Base-by-base conservation (phyloP, 2,888 invertebrate genomes). In the Aradus depressus region DNA sequence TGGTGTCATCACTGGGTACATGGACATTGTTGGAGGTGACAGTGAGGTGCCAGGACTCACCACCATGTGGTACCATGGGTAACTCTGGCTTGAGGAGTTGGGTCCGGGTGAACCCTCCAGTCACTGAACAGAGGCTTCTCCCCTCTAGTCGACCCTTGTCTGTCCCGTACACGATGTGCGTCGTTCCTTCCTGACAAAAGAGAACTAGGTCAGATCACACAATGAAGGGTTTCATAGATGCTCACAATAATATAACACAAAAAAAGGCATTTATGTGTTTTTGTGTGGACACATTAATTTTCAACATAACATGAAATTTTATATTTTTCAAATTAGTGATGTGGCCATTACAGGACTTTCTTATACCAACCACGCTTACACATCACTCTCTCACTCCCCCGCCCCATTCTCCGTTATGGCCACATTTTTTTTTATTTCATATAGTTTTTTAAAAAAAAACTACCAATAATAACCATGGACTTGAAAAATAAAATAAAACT, bases 1-100 rank as follows among this genome's bases (percentile, higher is more conserved):
- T 96, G 0, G 98, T 98, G 62, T 96, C 95, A 10, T 69, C 72
- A 2, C 73, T 72, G 0, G 96, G 96, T 3, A 98, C 81, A 53
- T 76, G 69, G 1, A 88, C 76, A 41, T 77, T 70, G 47, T 80
- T 71, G 18, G 80, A 74, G 0, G 75, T 69, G 21, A 89, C 69
- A 51, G 78, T 75, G 23, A 83, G 67, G 51, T 72, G 68, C 64
- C 75, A 74, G 0, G 79, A 71, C 21, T 75, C 65, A 0, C 65
- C 60, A n/a, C 73, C 71, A 65, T 5, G 71, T 66, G 1, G 69
- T 66, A 3, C 63, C 52, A 48, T 62, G 59, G 43, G 63, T 18
- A 16, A 28, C 0, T 70, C 60, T 64, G 60, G 67, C 62, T 80
- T 75, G 43, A 80, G 63, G 25, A 92, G 67, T 59, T 89, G 83